These are phyloP conservation scores for Synodontis membranacea DNA, from an alignment of 2,113 vertebrate species.

Conservation along the genomic window DNA sequence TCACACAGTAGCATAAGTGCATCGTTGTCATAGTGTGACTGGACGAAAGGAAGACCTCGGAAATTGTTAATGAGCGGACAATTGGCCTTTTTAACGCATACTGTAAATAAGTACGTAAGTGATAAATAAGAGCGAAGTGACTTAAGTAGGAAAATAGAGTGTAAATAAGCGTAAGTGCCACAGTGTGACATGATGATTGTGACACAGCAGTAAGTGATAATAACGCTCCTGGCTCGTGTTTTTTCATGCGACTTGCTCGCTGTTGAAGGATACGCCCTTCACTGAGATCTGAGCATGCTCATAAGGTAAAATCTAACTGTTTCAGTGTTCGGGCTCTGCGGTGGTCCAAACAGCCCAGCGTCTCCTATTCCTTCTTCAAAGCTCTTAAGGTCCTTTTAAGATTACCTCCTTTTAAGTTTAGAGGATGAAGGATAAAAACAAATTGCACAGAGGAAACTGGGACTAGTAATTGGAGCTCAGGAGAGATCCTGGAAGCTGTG, in stretches of 20 bases:
- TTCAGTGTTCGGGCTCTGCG: background rate
- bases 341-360: background rate
- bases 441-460: background rate
- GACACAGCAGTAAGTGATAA: background rate
- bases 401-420: background rate
- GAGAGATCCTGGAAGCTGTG: background rate
- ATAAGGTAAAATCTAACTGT: background rate
- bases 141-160: background rate
- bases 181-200: background rate
- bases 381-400: background rate
- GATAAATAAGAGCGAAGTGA: background rate
- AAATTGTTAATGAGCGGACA: background rate
- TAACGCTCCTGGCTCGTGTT: background rate
- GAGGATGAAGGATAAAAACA: background rate
- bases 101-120: background rate
- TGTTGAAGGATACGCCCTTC: background rate
- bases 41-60: background rate
- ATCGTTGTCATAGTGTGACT: background rate
- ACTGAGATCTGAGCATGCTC: background rate
- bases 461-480: background rate
- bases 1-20: background rate
- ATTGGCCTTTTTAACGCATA: background rate
- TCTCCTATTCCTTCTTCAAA: background rate
- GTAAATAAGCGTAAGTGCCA: conserved; percentile 6
- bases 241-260: background rate